Conservation (phyloP, 2,797 vertebrate species). For the Anabacerthia variegaticeps region DNA sequence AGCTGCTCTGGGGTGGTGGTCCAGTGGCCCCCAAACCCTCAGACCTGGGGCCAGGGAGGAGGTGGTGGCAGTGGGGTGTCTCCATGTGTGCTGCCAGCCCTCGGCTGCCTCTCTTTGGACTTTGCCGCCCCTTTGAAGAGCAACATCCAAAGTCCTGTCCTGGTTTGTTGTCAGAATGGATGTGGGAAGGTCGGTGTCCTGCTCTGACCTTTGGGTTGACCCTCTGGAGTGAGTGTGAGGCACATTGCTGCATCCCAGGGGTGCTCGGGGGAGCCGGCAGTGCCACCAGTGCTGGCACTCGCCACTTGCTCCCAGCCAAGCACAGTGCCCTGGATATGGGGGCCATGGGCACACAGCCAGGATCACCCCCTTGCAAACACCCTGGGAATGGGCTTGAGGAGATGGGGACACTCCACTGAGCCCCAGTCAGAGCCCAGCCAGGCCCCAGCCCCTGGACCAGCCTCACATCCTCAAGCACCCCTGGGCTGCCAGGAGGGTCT, state of each 20-base stretch:
- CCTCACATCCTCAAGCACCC: background rate
- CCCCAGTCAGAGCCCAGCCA: background rate
- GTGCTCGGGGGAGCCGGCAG: rapidly evolving
- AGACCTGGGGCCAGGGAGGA: background rate
- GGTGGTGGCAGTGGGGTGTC: too few relatives aligned
- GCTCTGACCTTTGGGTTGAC: background rate
- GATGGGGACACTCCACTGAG: background rate
- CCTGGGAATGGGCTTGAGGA: background rate
- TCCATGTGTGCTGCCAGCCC: rapidly evolving
- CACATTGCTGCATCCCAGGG: rapidly evolving
- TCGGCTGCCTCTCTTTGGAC: background rate
- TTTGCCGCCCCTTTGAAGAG: background rate
- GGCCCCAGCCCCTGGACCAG: background rate
- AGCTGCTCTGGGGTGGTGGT: background rate
- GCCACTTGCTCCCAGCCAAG: background rate
- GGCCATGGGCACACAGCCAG: background rate
- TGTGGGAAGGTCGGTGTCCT: background rate
- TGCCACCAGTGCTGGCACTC: background rate
- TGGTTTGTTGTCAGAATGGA: background rate
- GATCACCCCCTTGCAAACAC: background rate
- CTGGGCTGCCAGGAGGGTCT: background rate
- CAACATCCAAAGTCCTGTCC: background rate
- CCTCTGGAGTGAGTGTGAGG: background rate
- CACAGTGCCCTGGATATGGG: background rate
- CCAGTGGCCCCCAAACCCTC: background rate